Evolutionary conservation across 2,113 vertebrate species (phyloP).

Genomic region (Ahaetulla prasina): DNA sequence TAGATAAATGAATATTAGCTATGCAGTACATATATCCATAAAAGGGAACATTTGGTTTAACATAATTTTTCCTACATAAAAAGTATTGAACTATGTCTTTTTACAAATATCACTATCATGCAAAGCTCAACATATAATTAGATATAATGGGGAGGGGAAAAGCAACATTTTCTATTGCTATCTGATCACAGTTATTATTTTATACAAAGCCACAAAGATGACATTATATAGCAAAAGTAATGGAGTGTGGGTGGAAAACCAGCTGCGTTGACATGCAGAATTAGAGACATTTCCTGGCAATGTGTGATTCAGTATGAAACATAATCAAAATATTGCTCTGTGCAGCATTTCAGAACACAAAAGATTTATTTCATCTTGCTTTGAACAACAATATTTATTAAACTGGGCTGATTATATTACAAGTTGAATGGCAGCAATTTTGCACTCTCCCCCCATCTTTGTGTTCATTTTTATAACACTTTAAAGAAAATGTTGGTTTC

Average conservation of each 20-base stretch:
- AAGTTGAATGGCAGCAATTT: neutral
- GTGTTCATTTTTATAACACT: neutral
- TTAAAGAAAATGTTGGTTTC: conserved; percentile 8
- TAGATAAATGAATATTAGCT: conserved; percentile 59
- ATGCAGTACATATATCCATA: conserved; percentile 14
- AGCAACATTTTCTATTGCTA: conserved; percentile 25
- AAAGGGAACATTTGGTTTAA: neutral
- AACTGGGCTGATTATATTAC: neutral
- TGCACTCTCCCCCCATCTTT: neutral
- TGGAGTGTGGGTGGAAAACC: conserved; percentile 49
- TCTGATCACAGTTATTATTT: conserved; percentile 28
- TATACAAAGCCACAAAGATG: conserved; percentile 51
- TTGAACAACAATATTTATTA: conserved; percentile 32
- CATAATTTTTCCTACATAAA: conserved; percentile 11
- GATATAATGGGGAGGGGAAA: neutral
- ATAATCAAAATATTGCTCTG: conserved; percentile 44
- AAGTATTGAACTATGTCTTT: conserved; percentile 35
- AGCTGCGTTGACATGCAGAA: conserved; percentile 42
- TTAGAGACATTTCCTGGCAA: conserved; percentile 47
- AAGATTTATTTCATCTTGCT: conserved; percentile 33
- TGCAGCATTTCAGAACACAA: conserved; percentile 31
- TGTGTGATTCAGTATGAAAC: conserved; percentile 52
- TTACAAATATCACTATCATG: conserved; percentile 27
- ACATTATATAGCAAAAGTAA: conserved; percentile 51
- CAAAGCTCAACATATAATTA: conserved; percentile 46